Base-by-base conservation (phyloP, 2,888 invertebrate genomes). In the Anarsia innoxiella region DNA sequence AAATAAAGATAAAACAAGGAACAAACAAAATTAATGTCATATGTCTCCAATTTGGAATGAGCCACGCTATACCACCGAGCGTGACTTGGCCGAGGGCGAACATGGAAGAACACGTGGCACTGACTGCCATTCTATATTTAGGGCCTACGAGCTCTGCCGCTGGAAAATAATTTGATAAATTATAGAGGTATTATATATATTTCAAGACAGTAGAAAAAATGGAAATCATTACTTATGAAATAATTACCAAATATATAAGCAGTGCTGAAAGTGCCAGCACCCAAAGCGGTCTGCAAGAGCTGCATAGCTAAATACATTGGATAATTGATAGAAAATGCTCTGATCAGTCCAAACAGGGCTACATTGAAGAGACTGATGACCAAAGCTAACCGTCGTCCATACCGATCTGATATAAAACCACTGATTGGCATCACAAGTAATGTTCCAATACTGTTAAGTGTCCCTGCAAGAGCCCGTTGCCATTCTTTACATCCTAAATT, bases 121-220 rank as follows among this genome's bases (percentile, higher is more conserved):
- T 90, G 10, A 89, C 90, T 27, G 91, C 71, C 1, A 93, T 91
- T 23, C 94, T 87, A 37, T 88, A 88, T 46, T 87, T 88, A 12
- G 91, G 90, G 0, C 93, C 93, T 9, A 93, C 92, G 50, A 93
- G 74, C 76, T 95, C 94, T 49, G 93, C 88, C 16, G 89, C 35
- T 35, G 28, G 2, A 35, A 33, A 5, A 5, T 3, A 19, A 19
- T 19, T 3, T 5, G 19, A 19, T 8, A 5, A 5, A 8, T 19
- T 19, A 19, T 3, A 19, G n/a, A n/a, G n/a, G n/a, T n/a, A n/a
- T n/a, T n/a, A n/a, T n/a, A n/a, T n/a, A n/a, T n/a, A n/a, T n/a
- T n/a, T n/a, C n/a, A n/a, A n/a, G n/a, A n/a, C n/a, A n/a, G n/a
- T n/a, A n/a, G n/a, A n/a, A n/a, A n/a, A n/a, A n/a, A n/a, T n/a